phyloP scores from a whole-genome alignment of 2,113 vertebrate species.

The Gymnogyps californianus region DNA sequence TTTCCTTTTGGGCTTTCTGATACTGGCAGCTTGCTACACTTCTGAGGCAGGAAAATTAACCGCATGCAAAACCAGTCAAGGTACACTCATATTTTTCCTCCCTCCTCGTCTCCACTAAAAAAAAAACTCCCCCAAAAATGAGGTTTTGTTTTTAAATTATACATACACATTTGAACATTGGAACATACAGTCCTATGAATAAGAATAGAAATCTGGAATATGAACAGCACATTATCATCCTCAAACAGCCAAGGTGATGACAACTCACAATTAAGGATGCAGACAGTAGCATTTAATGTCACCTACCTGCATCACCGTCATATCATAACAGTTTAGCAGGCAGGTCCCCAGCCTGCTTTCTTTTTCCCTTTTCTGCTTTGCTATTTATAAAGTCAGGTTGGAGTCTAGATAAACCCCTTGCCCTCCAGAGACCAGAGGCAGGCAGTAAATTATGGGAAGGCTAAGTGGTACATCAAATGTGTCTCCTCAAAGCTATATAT shows the following conservation, averaged over 20 bases:
- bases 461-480: constrained; percentile 70
- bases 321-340: constrained; percentile 48
- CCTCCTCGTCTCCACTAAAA: not conserved
- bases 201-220: constrained; percentile 21
- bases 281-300: constrained; percentile 63
- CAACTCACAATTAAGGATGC: constrained; percentile 66
- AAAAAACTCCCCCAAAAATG: not conserved
- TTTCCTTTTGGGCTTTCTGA: constrained; percentile 1
- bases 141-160: constrained; percentile 30
- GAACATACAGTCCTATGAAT: not conserved
- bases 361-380: constrained; percentile 53
- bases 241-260: constrained; percentile 54
- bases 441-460: constrained; percentile 63
- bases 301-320: constrained; percentile 49
- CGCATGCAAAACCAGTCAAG: not conserved
- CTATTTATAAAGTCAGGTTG: constrained; percentile 68
- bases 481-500: constrained; percentile 68
- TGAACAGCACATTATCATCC: constrained; percentile 31
- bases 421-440: constrained; percentile 49
- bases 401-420: constrained; percentile 53
- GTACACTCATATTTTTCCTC: not conserved
- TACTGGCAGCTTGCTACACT: not conserved
- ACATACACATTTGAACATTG: not conserved
- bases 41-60: not conserved
- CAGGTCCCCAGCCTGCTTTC: constrained; percentile 41